Evolutionary conservation across 2,888 invertebrate species (phyloP), one percentile per base, ranked within the genome.

Genomic region (Halictus quadricinctus): DNA sequence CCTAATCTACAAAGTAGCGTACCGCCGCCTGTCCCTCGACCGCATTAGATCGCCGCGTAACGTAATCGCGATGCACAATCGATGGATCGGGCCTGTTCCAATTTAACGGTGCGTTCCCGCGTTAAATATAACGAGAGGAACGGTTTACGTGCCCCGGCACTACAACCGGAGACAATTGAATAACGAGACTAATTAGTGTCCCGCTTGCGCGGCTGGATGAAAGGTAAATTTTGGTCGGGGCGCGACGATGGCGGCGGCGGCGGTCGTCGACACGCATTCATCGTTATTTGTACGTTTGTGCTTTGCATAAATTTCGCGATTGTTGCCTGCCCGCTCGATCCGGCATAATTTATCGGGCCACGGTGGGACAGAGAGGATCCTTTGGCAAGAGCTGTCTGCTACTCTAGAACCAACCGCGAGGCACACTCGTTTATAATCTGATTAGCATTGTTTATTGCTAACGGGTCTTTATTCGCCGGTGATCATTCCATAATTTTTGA

Each of bases 51-150:
- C 43, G 46, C 54, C 21, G 29, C 54, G 54, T 75, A 82, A 85
- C 80, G 82, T 85, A 86, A 86, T 86, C 76, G 78, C 80, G 76
- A 85, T 85, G 76, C 79, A 79, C 72, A 76, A 84, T 83, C 81
- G 84, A 86, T 84, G 75, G 58, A 72, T n/a, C 8, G 43, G 29
- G 7, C 25, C 41, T 21, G 77, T 54, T 58, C 66, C 72, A 72
- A 86, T 80, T 84, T 79, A 78, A 84, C 78, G 79, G 25, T 41
- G 50, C 48, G 64, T 60, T 84, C 72, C 41, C 75, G 80, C 69
- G 72, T 83, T 72, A 76, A 80, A 84, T 84, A 58, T 77, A 80
- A 84, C 75, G 77, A 58, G 72, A 58, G 70, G 72, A 81, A 85
- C 74, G 81, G 66, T 85, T 81, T 85, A 85, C 69, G 72, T 54